A percentile compares a stretch with the other conserved stretches of the same genome.
Evolutionary conservation across 2,797 vertebrate genomes (phyloP).

Genomic region (Channa striata): DNA sequence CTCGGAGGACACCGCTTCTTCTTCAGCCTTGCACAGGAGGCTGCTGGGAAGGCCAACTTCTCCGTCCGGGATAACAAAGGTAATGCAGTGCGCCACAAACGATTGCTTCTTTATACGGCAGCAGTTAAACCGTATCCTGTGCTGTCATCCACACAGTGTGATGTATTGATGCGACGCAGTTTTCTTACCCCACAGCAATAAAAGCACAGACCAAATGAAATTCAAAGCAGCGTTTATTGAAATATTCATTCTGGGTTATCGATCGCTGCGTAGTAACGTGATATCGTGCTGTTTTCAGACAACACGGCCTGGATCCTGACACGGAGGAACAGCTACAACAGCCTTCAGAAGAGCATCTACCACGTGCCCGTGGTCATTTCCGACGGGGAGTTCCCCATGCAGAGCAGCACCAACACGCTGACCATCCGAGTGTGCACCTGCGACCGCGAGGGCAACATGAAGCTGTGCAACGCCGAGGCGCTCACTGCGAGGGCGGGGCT

Average conservation of each 20-base stretch:
- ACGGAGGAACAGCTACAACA: conserved; percentile 89
- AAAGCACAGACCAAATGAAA: conserved; percentile 22
- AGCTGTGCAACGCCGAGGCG: conserved; percentile 93
- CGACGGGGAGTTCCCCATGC: conserved; percentile 90
- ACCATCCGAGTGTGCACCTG: conserved; percentile 94
- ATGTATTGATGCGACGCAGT: conserved; percentile 5
- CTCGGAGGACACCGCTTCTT: conserved; percentile 91
- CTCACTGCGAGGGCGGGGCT: conserved; percentile 92
- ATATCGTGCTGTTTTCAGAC: conserved; percentile 80
- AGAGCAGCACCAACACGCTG: conserved; percentile 95
- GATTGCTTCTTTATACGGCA: no score
- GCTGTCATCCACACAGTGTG: not conserved
- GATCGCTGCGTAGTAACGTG: conserved; percentile 3
- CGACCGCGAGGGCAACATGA: conserved; percentile 93
- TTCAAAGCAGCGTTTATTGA: conserved; percentile 8
- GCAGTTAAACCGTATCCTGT: conserved; percentile 8
- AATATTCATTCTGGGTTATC: conserved; percentile 16
- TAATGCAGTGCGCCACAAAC: conserved; percentile 67
- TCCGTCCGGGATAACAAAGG: conserved; percentile 95
- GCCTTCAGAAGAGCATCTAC: conserved; percentile 90
- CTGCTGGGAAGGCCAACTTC: conserved; percentile 92
- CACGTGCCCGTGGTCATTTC: conserved; percentile 94
- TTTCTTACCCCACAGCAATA: conserved; percentile 6
- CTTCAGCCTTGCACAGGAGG: conserved; percentile 90
- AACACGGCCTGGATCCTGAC: conserved; percentile 95